A percentile compares a stretch with the other conserved stretches of the same genome.
These are phyloP conservation scores for Stenoptilia bipunctidactyla DNA, from an alignment of 2,888 invertebrate genomes.

Conservation along the genomic window DNA sequence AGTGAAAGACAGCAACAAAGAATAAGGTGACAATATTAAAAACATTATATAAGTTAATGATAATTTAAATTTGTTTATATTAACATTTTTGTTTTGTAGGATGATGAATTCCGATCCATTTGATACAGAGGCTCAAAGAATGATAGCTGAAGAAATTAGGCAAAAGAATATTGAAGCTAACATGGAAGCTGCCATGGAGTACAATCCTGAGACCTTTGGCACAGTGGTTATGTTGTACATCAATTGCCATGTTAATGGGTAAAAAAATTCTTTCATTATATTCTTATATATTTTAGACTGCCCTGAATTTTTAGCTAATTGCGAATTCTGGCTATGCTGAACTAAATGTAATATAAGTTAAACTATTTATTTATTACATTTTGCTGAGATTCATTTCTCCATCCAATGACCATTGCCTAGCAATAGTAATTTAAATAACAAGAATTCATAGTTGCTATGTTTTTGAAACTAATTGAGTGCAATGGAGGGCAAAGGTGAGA, in stretches of 20 bases:
- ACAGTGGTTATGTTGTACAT: slow-evolving; percentile 98
- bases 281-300: no score
- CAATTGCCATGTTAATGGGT: slow-evolving; percentile 96
- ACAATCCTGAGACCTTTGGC: slow-evolving; percentile 98
- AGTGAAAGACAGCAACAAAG: slow-evolving; percentile 87
- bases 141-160: slow-evolving; percentile 96
- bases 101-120: slow-evolving; percentile 96
- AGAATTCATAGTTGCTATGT: no score
- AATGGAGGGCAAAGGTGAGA: no score
- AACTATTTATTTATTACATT: no score
- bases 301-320: no score
- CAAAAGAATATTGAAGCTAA: slow-evolving; percentile 97
- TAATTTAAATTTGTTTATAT: slow-evolving; percentile 5
- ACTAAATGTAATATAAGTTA: no score
- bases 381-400: no score
- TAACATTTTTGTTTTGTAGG: slow-evolving; percentile 37
- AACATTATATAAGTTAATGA: slow-evolving; percentile 10
- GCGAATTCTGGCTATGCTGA: no score
- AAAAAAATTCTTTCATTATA: no score
- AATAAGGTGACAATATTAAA: slow-evolving; percentile 71
- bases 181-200: slow-evolving; percentile 99
- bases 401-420: no score
- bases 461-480: no score
- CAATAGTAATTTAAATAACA: no score
- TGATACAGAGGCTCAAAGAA: slow-evolving; percentile 93